phyloP scores from a whole-genome alignment of 2,888 invertebrate species.

The Cephalotes varians region DNA sequence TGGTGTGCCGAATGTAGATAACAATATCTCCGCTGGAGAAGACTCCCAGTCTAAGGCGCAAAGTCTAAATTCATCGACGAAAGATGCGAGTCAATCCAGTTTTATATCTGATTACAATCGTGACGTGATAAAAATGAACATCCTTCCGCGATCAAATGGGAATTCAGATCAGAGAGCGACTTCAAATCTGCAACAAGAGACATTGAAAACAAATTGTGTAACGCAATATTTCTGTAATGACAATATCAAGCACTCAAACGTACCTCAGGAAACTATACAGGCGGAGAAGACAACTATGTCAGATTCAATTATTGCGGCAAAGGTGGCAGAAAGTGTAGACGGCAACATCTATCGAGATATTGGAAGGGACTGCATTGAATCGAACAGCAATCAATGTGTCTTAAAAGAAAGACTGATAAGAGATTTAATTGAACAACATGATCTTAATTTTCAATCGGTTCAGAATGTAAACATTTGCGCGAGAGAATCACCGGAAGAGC shows the following conservation, averaged over 20 bases:
- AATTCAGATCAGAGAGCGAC: slow-evolving; percentile 26
- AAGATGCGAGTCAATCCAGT: slow-evolving; percentile 27
- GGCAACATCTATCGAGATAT: slow-evolving; percentile 2
- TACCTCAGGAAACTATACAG: slow-evolving; percentile 68
- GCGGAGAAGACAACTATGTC: slow-evolving; percentile 82
- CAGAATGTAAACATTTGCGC: slow-evolving; percentile 16
- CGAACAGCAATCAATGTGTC: not conserved
- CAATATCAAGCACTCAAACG: slow-evolving; percentile 47
- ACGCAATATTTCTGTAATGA: slow-evolving; percentile 57
- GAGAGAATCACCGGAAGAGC: slow-evolving; percentile 38
- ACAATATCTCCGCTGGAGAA: slow-evolving; percentile 35
- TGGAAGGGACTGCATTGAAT: slow-evolving; percentile 25
- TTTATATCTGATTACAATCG: slow-evolving; percentile 53
- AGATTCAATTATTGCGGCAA: slow-evolving; percentile 41
- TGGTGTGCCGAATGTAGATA: slow-evolving; percentile 25
- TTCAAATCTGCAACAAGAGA: slow-evolving; percentile 20
- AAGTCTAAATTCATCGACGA: slow-evolving; percentile 42
- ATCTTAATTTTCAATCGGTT: slow-evolving; percentile 50
- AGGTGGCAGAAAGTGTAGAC: not conserved
- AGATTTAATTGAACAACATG: slow-evolving; percentile 27
- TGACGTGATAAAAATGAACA: slow-evolving; percentile 50
- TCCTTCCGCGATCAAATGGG: slow-evolving; percentile 23
- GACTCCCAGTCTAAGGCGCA: slow-evolving; percentile 48
- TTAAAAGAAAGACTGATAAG: slow-evolving; percentile 6
- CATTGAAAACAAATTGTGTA: slow-evolving; percentile 51